Base-by-base conservation (phyloP, 2,797 vertebrate genomes). In the Morelia viridis region DNA sequence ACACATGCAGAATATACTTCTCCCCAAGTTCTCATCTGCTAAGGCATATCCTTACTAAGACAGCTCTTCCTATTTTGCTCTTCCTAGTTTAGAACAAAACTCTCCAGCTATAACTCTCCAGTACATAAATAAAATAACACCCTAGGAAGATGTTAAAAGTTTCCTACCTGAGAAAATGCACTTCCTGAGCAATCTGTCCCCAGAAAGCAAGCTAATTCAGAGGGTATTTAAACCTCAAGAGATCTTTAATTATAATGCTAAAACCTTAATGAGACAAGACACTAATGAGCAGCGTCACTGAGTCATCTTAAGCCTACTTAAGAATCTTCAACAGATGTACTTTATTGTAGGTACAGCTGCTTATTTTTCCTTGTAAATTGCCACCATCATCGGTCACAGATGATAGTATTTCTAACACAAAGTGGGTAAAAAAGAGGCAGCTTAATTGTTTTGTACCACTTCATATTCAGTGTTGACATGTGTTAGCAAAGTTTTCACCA, bases 221-320 rank as follows among this genome's bases (percentile, higher is more conserved):
- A 83, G 53, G 13, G 61, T 92, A 92, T 84, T 93, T 94, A 95
- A 93, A 94, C 92, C 93, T 31, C 31, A 85, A 50, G 93, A 94
- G 94, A 94, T 64, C 91, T 96, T 94, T 95, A 89, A 80, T 96
- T 95, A 94, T 7, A 89, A 91, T 95, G 92, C 11, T 90, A 91
- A 85, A 57, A 13, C 56, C 0, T 0, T 96, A 94, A 95, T 92
- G 94, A 95, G 91, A 95, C 92, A 92, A 35, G 0, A 95, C 92
- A 24, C 93, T 96, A 94, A 96, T 95, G 94, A 95, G 91, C 1
- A 0, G 85, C 96, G 93, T 94, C 92, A 92, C 68, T 0, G 0
- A 95, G 94, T 95, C 94, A 94, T 95, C 96, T 96, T 96, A 93
- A 0, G 76, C 91, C 88, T 93, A 92, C 94, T 93, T 96, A 96